Percentiles rank a stretch among this genome's conserved stretches.
Conservation (phyloP, 2,797 vertebrate species). For the Falco novaeseelandiae region DNA sequence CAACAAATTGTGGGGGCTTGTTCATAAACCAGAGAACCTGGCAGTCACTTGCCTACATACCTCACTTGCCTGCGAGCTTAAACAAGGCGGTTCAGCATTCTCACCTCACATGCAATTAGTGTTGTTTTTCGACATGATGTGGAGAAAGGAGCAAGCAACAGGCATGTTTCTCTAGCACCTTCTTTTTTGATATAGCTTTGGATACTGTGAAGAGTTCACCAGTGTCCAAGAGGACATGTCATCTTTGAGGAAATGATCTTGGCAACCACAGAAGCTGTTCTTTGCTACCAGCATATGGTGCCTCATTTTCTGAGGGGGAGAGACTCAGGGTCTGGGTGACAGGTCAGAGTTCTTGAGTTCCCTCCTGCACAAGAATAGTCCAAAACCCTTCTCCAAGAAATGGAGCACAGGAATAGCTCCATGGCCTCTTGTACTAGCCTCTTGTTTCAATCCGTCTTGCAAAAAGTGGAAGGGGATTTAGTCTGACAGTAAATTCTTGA, state of each 20-base stretch:
- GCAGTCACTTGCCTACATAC: background rate
- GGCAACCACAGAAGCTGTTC: background rate
- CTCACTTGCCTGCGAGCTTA: background rate
- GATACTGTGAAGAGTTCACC: background rate
- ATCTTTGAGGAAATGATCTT: background rate
- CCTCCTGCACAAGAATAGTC: background rate
- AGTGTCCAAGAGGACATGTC: background rate
- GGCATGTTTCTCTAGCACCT: background rate
- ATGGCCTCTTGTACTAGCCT: background rate
- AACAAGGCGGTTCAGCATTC: background rate
- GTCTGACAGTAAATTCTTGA: background rate
- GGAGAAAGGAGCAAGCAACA: background rate
- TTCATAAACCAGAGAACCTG: background rate
- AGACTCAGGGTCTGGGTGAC: rapidly evolving
- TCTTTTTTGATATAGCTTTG: background rate
- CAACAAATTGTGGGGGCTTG: rapidly evolving
- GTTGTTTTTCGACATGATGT: rapidly evolving
- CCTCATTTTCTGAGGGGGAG: background rate
- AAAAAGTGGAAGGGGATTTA: background rate
- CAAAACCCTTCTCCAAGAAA: background rate
- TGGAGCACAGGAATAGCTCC: background rate
- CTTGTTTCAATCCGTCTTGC: background rate
- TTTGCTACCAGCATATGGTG: rapidly evolving
- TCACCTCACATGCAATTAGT: rapidly evolving
- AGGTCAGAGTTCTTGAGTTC: background rate